phyloP scores from a whole-genome alignment of 35 echinoderm and acorn worm genomes.

The Apostichopus californicus region DNA sequence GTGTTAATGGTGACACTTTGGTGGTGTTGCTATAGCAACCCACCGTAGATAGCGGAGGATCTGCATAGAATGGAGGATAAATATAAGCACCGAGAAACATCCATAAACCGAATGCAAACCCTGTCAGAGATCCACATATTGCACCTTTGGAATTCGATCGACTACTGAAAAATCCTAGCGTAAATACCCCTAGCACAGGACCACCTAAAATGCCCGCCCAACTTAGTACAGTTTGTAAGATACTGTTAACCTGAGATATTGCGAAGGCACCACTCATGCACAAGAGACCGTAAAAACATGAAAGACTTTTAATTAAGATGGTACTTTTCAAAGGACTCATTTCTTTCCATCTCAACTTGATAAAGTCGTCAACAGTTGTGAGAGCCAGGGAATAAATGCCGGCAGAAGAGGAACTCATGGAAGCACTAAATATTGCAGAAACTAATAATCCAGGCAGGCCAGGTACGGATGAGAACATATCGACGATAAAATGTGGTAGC shows the following conservation, averaged over 20 bases:
- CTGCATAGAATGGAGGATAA: conserved; percentile 24
- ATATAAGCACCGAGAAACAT: conserved; percentile 39
- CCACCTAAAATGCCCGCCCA: conserved; percentile 51
- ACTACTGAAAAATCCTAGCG: conserved; percentile 41
- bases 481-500: conserved; percentile 50
- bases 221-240: conserved; percentile 45
- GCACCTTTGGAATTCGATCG: conserved; percentile 51
- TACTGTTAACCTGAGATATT: conserved; percentile 40
- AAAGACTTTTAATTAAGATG: conserved; percentile 25
- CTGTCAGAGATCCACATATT: conserved; percentile 16
- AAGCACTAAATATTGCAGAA: conserved; percentile 35
- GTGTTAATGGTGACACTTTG: conserved; percentile 3
- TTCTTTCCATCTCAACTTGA: conserved; percentile 47
- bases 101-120: conserved; percentile 44
- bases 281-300: conserved; percentile 41
- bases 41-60: background rate
- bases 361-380: conserved; percentile 32
- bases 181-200: conserved; percentile 43
- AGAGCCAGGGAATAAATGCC: conserved; percentile 27
- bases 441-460: conserved; percentile 29
- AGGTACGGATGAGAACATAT: conserved; percentile 13
- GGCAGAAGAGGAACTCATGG: conserved; percentile 52
- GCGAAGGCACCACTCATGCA: conserved; percentile 41
- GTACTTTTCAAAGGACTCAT: conserved; percentile 30
- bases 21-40: conserved; percentile 20